Conservation (phyloP, 2,113 vertebrate species). For the Grantiella picta region DNA sequence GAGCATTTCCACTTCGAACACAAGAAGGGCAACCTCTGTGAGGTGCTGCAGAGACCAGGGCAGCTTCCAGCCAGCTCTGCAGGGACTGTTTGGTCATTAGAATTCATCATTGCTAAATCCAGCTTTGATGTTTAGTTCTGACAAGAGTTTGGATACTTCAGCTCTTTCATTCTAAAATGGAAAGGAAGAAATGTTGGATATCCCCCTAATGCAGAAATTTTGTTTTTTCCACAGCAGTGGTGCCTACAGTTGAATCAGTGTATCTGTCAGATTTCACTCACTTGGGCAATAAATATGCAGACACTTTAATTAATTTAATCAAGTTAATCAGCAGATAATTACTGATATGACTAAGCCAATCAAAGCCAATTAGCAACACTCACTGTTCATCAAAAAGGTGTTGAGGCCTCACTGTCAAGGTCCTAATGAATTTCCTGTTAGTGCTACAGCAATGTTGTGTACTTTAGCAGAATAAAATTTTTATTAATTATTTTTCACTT, state of each 20-base stretch:
- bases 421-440: neutral
- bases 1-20: neutral
- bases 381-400: neutral
- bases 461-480: neutral
- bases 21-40: neutral
- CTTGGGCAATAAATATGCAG: neutral
- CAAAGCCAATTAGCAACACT: neutral
- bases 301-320: neutral
- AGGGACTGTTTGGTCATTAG: neutral
- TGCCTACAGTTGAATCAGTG: neutral
- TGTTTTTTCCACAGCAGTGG: neutral
- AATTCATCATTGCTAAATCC: neutral
- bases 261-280: neutral
- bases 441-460: neutral
- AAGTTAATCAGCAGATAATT: neutral
- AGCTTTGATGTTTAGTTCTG: neutral
- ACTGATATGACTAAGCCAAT: neutral
- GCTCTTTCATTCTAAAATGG: neutral
- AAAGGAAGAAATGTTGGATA: neutral
- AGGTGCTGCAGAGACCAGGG: neutral
- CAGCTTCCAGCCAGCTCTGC: neutral
- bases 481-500: neutral
- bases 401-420: neutral
- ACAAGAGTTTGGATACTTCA: neutral
- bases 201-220: neutral